phyloP scores from a whole-genome alignment of 2,797 vertebrate species.

The Stomatorhinus walkeri region DNA sequence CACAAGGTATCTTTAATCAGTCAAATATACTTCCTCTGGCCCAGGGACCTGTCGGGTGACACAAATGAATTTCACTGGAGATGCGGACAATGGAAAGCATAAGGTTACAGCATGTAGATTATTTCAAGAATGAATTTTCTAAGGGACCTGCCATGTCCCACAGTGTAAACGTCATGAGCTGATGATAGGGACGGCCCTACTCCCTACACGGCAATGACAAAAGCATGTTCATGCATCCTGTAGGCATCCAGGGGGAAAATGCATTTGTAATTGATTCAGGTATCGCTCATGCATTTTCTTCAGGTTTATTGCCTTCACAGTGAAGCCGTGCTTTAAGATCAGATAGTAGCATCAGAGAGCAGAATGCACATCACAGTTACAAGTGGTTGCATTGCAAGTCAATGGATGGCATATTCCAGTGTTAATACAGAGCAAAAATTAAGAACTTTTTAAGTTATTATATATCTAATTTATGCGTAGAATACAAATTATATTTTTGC shows the following conservation, averaged over 20 bases:
- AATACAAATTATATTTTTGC: not conserved
- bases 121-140: constrained; percentile 62
- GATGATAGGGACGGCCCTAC: constrained; percentile 52
- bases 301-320: not conserved
- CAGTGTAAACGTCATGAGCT: constrained; percentile 61
- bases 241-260: not conserved
- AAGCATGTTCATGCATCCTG: constrained; percentile 21
- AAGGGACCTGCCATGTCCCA: constrained; percentile 67
- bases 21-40: constrained; percentile 60
- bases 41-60: constrained; percentile 59
- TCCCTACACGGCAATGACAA: constrained; percentile 49
- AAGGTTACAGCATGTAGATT: constrained; percentile 73
- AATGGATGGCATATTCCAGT: not conserved
- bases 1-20: constrained; percentile 70
- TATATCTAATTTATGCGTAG: not conserved
- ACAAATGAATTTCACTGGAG: constrained; percentile 67
- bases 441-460: not conserved
- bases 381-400: not conserved
- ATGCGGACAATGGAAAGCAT: constrained; percentile 67
- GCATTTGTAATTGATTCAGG: constrained; percentile 25
- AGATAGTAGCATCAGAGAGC: not conserved
- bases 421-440: not conserved
- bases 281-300: not conserved
- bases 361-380: not conserved
- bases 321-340: not conserved